A percentile compares a stretch with the other conserved stretches of the same genome.
phyloP scores from a whole-genome alignment of 2,797 vertebrate genomes.

The Galago senegalensis region DNA sequence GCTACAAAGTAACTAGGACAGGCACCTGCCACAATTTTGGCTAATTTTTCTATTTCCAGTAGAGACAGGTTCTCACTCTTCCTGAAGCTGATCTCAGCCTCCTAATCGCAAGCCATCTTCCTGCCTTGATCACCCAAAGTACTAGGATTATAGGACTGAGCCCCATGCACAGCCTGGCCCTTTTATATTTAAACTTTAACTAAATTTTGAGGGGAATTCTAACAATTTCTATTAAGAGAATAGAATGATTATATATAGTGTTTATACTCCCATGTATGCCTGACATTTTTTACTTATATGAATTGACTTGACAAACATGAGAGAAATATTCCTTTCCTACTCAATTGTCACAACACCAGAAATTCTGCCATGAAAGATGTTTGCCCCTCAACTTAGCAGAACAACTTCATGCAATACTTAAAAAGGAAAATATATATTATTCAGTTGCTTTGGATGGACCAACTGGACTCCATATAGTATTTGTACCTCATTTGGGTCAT shows the following conservation, averaged over 20 bases:
- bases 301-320: background rate
- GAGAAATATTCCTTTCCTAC: background rate
- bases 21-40: too few species aligned
- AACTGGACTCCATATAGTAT: too few species aligned
- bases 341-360: background rate
- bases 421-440: background rate
- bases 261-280: background rate
- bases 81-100: too few species aligned
- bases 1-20: too few species aligned
- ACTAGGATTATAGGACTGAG: too few species aligned
- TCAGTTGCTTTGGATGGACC: background rate
- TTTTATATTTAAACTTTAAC: background rate
- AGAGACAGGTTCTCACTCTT: too few species aligned
- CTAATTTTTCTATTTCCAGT: too few species aligned
- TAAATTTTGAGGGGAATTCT: background rate
- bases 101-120: too few species aligned
- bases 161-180: too few species aligned
- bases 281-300: background rate
- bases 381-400: background rate
- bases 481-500: too few species aligned
- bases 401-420: background rate
- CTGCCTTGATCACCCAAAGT: too few species aligned
- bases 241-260: background rate
- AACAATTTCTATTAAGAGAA: background rate
- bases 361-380: background rate